Conservation (phyloP, 2,888 invertebrate species). For the Iphiclides podalirius region DNA sequence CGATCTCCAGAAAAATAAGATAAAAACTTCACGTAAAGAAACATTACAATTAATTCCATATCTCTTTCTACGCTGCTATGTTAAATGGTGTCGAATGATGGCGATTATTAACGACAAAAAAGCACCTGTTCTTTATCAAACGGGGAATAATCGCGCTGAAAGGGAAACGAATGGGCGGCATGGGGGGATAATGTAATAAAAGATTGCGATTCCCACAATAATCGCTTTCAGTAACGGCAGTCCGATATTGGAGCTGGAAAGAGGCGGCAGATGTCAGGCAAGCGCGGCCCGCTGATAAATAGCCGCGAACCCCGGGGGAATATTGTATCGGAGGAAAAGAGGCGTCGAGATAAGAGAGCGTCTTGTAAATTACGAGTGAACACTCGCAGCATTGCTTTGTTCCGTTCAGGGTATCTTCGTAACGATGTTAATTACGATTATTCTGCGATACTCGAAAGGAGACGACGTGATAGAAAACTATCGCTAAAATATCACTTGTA, state of each 20-base stretch:
- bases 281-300: conserved; percentile 74
- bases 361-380: conserved; percentile 26
- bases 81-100: no score
- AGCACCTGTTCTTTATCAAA: conserved; percentile 8
- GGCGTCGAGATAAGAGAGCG: conserved; percentile 47
- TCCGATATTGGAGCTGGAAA: conserved; percentile 26
- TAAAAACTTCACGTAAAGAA: no score
- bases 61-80: no score
- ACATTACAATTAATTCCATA: no score
- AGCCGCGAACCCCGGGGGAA: conserved; percentile 53
- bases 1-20: no score
- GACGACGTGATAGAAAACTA: no score
- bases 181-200: conserved; percentile 18
- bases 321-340: conserved; percentile 43
- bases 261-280: conserved; percentile 54
- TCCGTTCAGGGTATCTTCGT: not conserved
- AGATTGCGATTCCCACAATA: conserved; percentile 29
- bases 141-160: conserved; percentile 1
- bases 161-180: not conserved
- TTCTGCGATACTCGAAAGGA: no score
- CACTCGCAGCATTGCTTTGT: conserved; percentile 2
- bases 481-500: no score
- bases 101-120: no score
- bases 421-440: not conserved
- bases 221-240: conserved; percentile 32